Base-by-base conservation (phyloP, 2,797 vertebrate species). In the Lateolabrax maculatus region DNA sequence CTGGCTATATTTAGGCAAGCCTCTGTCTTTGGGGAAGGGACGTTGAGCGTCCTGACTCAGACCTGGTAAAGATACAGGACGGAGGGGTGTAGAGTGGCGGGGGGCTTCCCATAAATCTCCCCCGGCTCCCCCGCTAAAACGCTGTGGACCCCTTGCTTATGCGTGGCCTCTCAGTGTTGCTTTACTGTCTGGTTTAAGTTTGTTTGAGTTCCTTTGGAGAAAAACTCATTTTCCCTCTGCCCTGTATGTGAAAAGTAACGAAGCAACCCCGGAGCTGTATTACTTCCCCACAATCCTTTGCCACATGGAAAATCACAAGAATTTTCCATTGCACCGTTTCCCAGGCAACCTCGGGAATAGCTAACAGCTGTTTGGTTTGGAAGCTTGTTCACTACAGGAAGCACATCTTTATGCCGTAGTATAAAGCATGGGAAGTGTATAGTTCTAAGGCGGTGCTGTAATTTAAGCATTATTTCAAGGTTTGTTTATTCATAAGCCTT, bases 311-410 rank as follows among this genome's bases (percentile, higher is more conserved):
- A 80, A 84, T 86, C 76, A 84, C 83, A 77, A 88, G 87, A 92
- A 92, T 90, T 93, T 95, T 95, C 94, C 94, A 92, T 88, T 93
- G 80, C 87, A 70, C 29, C 2, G 92, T 93, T 93, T 75, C 91
- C 90, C 43, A 23, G 90, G 88, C 78, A 93, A 93, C 87, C 62
- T 78, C 64, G 80, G 72, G 75, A 94, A 95, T 94, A 58, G 91
- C 77, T 92, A 93, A 86, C 94, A 95, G 90, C 92, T 94, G 93
- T 90, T 84, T 87, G 85, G 82, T 81, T 48, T 19, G 49, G 74
- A 87, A 80, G 78, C 71, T 63, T 49, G 61, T 78, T 77, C 43
- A 36, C 65, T 55, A 71, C 87, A 86, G 86, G 81, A 91, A 89
- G 74, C 82, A 84, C 84, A 87, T 90, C 71, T 90, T 89, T 79